Conservation (phyloP, 2,888 invertebrate genomes). For the Julus scandinavius region DNA sequence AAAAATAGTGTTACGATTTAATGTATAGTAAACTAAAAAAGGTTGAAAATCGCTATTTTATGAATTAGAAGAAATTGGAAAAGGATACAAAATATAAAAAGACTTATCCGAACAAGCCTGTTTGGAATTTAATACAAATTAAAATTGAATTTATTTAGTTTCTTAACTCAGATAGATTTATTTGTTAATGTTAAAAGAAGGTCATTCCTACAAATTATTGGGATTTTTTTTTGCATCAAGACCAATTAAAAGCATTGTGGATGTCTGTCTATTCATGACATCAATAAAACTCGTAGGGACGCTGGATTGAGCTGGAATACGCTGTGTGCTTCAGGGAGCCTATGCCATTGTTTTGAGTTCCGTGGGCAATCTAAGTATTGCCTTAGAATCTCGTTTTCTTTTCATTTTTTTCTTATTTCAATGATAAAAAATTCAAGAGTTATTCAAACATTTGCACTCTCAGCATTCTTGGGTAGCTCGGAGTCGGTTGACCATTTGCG, state of each 20-base stretch:
- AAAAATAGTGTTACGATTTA: too few relatives aligned
- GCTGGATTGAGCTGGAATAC: not conserved
- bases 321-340: not conserved
- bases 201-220: too few relatives aligned
- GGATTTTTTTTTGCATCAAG: not conserved
- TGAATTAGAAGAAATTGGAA: too few relatives aligned
- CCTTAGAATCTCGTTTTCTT: not conserved
- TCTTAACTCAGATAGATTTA: too few relatives aligned
- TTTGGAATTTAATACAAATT: too few relatives aligned
- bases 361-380: not conserved
- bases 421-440: slow-evolving; percentile 5
- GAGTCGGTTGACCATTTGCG: not conserved
- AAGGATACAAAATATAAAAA: too few relatives aligned
- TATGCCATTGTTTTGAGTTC: not conserved
- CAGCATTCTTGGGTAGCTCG: slow-evolving; percentile 25
- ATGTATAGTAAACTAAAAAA: too few relatives aligned
- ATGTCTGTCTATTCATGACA: not conserved
- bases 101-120: too few relatives aligned
- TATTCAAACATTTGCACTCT: slow-evolving; percentile 38
- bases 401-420: not conserved
- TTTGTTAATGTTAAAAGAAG: too few relatives aligned
- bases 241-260: not conserved
- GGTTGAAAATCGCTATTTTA: too few relatives aligned
- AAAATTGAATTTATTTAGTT: too few relatives aligned
- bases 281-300: not conserved